Base-by-base conservation (phyloP, 2,113 vertebrate genomes). In the Pungitius pungitius region DNA sequence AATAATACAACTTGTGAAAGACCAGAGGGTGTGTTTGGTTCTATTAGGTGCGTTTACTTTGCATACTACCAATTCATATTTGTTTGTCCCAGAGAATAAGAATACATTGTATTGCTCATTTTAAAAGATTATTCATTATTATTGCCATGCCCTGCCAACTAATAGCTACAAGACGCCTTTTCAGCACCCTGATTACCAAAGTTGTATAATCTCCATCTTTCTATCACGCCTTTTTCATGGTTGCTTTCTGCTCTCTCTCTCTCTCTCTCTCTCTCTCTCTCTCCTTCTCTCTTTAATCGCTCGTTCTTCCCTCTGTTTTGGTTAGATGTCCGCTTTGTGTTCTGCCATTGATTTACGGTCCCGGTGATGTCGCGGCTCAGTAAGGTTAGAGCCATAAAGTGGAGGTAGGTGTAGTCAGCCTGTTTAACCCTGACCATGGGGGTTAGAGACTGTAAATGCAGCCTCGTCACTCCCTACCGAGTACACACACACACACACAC, bases 381-480 rank as follows among this genome's bases (percentile, higher is more conserved):
- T 27, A 42, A 78, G 59, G 65, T 82, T 57, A 66, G 39, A 60
- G 45, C 73, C 30, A 81, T 85, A 58, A 85, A 75, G 63, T 43
- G 6, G 13, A 42, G 56, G 33, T 12, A 69, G 68, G 47, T 71
- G 59, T 71, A 74, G 59, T 59, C 73, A 69, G 26, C 73, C 73
- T 82, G 65, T 72, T 82, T 77, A 85, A 85, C 83, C 81, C 35
- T 79, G 75, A 76, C 64, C 30, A 7, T 13, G 20, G 13, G n/a
- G 72, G 68, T 73, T 43, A 52, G 5, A 45, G 12, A 73, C 14
- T 73, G 56, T 73, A 59, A 35, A 65, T 45, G 14, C 37, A 73
- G 27, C 30, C 47, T 45, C 17, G 39, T 43, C 65, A 58, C 2
- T 64, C 57, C 35, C 40, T 51, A 39, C 4, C 63, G 54, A 68